Evolutionary conservation across 2,888 invertebrate genomes (phyloP).

Genomic region (Acanthosoma haemorrhoidale): DNA sequence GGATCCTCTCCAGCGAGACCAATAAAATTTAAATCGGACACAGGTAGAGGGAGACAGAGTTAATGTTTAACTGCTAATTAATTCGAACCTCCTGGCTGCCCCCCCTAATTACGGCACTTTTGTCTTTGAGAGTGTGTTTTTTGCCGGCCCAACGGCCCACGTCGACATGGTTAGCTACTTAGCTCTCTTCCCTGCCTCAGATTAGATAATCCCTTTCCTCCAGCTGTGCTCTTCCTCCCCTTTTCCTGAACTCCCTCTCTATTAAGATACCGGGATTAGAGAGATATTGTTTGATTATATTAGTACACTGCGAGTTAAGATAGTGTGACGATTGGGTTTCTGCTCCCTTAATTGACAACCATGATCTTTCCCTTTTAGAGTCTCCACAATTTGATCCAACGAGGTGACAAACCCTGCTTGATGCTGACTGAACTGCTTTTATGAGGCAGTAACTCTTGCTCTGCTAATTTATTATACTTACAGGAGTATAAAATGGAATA

Average conservation of each 20-base stretch:
- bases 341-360: background rate
- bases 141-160: constrained; percentile 8
- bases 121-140: background rate
- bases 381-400: no score
- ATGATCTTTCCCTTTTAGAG: background rate
- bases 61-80: constrained; percentile 27
- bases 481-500: no score
- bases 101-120: constrained; percentile 21
- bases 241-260: background rate
- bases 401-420: no score
- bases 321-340: background rate
- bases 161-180: constrained; percentile 20
- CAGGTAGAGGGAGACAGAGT: background rate
- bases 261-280: background rate
- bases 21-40: constrained; percentile 25
- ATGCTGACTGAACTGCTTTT: no score
- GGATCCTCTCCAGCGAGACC: background rate
- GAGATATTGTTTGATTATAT: constrained; percentile 3
- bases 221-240: background rate
- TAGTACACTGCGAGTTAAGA: background rate
- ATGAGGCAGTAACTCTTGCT: no score
- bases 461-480: no score
- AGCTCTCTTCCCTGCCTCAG: background rate
- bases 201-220: constrained; percentile 2
- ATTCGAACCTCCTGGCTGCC: background rate